These are phyloP conservation scores for Phrynocephalus vlangalii DNA, from an alignment of 2,797 vertebrate species.

Conservation along the genomic window DNA sequence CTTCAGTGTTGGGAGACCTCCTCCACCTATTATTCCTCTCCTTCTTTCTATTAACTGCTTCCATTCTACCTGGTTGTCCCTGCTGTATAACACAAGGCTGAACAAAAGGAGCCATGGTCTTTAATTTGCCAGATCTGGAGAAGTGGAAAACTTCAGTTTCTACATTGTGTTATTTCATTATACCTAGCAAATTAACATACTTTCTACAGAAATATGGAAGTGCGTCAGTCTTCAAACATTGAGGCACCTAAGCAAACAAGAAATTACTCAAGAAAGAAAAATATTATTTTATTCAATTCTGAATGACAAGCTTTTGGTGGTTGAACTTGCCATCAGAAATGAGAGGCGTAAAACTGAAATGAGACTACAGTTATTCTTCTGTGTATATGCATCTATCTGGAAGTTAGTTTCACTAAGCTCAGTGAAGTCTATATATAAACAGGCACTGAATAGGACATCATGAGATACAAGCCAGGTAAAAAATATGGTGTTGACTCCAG, in stretches of 20 bases:
- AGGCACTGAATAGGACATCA: not conserved
- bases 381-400: not conserved
- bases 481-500: not conserved
- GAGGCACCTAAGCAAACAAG: not conserved
- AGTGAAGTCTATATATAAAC: not conserved
- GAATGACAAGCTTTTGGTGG: conserved; percentile 5
- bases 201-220: not conserved
- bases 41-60: not conserved
- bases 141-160: not conserved
- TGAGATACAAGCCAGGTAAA: not conserved
- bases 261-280: conserved; percentile 8
- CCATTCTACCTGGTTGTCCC: not conserved
- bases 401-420: not conserved
- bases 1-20: not conserved
- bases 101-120: too few relatives aligned
- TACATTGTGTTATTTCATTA: not conserved
- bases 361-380: not conserved
- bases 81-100: too few relatives aligned
- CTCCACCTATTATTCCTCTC: not conserved
- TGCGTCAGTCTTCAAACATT: conserved; percentile 12
- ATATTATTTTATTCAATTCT: conserved; percentile 9
- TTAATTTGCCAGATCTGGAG: too few relatives aligned
- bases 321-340: not conserved
- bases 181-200: not conserved
- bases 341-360: not conserved